Evolutionary conservation across 2,888 invertebrate species (phyloP).

Genomic region (Ophonus ardosiacus): DNA sequence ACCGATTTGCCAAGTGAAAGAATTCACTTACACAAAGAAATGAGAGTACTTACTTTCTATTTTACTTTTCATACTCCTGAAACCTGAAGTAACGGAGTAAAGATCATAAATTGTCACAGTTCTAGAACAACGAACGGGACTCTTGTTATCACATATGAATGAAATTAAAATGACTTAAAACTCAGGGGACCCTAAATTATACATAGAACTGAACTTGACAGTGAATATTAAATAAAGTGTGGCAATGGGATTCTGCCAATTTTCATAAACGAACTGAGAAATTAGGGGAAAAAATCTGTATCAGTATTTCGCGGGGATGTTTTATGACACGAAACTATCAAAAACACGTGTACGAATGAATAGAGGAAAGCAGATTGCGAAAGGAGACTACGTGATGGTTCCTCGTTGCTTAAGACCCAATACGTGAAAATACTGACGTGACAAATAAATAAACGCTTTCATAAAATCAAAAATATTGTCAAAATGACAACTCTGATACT

Average conservation of each 20-base stretch:
- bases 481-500: constrained; percentile 51
- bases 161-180: constrained; percentile 35
- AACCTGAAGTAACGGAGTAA: constrained; percentile 35
- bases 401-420: constrained; percentile 49
- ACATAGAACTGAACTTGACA: constrained; percentile 56
- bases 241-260: constrained; percentile 9
- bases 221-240: constrained; percentile 34
- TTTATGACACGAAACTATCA: constrained; percentile 42
- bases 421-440: constrained; percentile 32
- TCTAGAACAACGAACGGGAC: constrained; percentile 3
- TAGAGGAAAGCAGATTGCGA: constrained; percentile 60
- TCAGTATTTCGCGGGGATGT: constrained; percentile 14
- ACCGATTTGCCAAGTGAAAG: constrained; percentile 24
- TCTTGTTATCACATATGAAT: not conserved
- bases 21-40: constrained; percentile 57
- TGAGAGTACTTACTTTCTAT: constrained; percentile 60
- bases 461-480: constrained; percentile 16
- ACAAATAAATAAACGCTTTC: constrained; percentile 27
- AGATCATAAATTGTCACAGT: constrained; percentile 35
- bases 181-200: constrained; percentile 22
- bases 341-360: constrained; percentile 62
- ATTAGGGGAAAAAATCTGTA: not conserved
- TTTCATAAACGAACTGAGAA: not conserved
- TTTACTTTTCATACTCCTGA: constrained; percentile 45
- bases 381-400: constrained; percentile 57